Percentiles rank a stretch among this genome's conserved stretches.
phyloP scores from a whole-genome alignment of 2,888 invertebrate genomes.

The Drosophila borborema region DNA sequence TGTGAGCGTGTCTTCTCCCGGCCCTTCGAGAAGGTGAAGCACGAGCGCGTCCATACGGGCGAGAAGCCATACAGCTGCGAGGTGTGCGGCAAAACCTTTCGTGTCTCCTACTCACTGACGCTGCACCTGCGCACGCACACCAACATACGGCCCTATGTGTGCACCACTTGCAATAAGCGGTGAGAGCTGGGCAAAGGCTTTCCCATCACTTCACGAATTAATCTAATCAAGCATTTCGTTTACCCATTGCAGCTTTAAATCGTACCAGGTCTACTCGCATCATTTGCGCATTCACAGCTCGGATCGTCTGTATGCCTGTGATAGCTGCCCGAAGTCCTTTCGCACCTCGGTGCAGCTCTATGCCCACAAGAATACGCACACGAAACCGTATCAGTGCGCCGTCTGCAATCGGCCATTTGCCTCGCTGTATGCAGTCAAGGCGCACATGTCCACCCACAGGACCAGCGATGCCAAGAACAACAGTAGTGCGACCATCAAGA shows the following conservation, averaged over 20 bases:
- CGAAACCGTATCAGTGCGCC: slow-evolving; percentile 91
- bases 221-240: neutral
- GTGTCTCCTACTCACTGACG: slow-evolving; percentile 92
- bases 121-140: slow-evolving; percentile 93
- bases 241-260: slow-evolving; percentile 88
- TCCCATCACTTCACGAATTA: no score
- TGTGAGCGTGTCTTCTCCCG: slow-evolving; percentile 90
- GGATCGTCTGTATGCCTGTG: slow-evolving; percentile 91
- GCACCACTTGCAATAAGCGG: slow-evolving; percentile 89
- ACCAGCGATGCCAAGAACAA: slow-evolving; percentile 24
- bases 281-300: slow-evolving; percentile 91
- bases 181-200: slow-evolving; percentile 40
- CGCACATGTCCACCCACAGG: slow-evolving; percentile 89
- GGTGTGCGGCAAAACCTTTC: slow-evolving; percentile 92
- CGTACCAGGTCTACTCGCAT: slow-evolving; percentile 92
- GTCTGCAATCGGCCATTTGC: slow-evolving; percentile 92
- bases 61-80: slow-evolving; percentile 92
- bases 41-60: slow-evolving; percentile 93
- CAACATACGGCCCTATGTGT: slow-evolving; percentile 91
- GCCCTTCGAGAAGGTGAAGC: slow-evolving; percentile 93
- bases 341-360: slow-evolving; percentile 92
- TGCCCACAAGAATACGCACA: slow-evolving; percentile 92
- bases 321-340: slow-evolving; percentile 91
- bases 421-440: slow-evolving; percentile 90
- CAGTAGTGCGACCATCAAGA: slow-evolving; percentile 7